Conservation (phyloP, 1,140 invertebrate species). For the Panonychus citri region DNA sequence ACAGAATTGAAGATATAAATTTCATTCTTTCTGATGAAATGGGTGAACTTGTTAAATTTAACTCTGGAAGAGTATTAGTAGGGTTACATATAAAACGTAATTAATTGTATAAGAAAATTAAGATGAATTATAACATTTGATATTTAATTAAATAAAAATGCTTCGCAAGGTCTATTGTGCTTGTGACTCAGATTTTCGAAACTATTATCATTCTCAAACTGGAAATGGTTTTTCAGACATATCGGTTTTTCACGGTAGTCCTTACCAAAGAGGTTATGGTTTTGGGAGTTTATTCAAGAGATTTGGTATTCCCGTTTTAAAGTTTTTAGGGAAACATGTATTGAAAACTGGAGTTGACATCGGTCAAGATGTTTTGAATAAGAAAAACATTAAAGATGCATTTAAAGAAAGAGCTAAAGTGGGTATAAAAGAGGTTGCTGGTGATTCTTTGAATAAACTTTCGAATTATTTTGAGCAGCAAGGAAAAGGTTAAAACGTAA, state of each 20-base stretch:
- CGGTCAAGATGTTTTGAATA: background rate
- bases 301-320: background rate
- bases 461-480: background rate
- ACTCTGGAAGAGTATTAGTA: background rate
- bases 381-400: background rate
- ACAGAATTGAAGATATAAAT: background rate
- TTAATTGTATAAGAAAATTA: background rate
- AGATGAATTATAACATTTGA: no score
- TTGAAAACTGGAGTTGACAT: background rate
- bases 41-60: background rate
- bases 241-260: background rate
- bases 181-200: background rate
- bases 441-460: background rate
- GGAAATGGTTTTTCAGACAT: background rate
- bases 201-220: background rate
- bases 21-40: background rate
- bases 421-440: background rate
- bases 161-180: background rate
- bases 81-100: background rate
- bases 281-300: background rate
- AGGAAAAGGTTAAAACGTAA: background rate
- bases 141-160: background rate
- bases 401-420: background rate
- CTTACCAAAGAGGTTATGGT: background rate
- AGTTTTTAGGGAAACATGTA: background rate